These are phyloP conservation scores for Onychorhynchus coronatus DNA, from an alignment of 2,113 vertebrate genomes.

Conservation along the genomic window DNA sequence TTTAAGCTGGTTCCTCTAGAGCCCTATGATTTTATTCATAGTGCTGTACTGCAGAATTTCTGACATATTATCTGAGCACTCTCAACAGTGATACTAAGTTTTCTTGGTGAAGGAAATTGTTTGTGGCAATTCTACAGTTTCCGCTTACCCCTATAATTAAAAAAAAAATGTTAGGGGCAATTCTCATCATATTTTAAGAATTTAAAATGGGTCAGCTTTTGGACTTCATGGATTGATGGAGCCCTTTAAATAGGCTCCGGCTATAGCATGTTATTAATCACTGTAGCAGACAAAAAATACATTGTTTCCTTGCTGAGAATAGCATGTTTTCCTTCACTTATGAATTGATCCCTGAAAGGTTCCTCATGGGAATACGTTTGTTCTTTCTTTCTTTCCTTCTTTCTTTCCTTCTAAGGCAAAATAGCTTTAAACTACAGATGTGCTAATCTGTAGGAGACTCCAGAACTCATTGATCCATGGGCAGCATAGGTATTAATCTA, in stretches of 20 bases:
- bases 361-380: constrained; percentile 40
- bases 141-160: background rate
- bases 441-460: constrained; percentile 66
- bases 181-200: background rate
- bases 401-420: constrained; percentile 44
- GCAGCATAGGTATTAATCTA: constrained; percentile 61
- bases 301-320: constrained; percentile 71
- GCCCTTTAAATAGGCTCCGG: constrained; percentile 54
- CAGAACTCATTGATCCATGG: constrained; percentile 66
- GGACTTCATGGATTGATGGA: constrained; percentile 41
- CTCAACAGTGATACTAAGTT: background rate
- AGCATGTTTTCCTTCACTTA: constrained; percentile 70
- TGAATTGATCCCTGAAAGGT: constrained; percentile 66
- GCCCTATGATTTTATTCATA: background rate
- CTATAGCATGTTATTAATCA: constrained; percentile 58
- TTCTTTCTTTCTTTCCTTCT: background rate
- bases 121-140: background rate
- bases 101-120: background rate
- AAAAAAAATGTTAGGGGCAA: background rate
- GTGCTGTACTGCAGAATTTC: background rate
- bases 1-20: background rate
- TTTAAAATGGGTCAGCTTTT: constrained; percentile 52
- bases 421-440: constrained; percentile 64
- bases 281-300: constrained; percentile 47
- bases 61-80: background rate